Evolutionary conservation across 2,888 invertebrate species (phyloP).

Genomic region (Nowickia ferox): DNA sequence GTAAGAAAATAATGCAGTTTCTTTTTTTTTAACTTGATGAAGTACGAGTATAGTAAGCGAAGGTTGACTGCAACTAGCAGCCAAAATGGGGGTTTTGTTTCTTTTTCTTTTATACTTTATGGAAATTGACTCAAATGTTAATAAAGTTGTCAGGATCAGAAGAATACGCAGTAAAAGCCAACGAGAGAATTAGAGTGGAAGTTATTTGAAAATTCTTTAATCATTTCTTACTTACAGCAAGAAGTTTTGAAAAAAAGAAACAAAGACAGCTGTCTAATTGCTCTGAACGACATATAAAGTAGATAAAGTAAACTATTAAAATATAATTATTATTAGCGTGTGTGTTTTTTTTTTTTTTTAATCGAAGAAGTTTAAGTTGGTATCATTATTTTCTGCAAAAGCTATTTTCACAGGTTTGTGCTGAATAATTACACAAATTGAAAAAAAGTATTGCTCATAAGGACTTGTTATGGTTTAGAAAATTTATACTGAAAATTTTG

Average conservation of each 20-base stretch:
- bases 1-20: conserved; percentile 18
- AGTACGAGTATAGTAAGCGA: conserved; percentile 38
- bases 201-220: conserved; percentile 46
- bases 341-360: too few relatives aligned
- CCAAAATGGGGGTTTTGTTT: background rate
- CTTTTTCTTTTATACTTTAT: conserved; percentile 27
- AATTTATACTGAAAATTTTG: too few relatives aligned
- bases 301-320: too few relatives aligned
- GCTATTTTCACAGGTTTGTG: too few relatives aligned
- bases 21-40: conserved; percentile 28
- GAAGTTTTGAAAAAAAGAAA: background rate
- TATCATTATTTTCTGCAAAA: too few relatives aligned
- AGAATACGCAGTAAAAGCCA: background rate
- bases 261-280: background rate
- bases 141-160: conserved; percentile 29
- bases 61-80: conserved; percentile 30
- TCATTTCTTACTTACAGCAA: conserved; percentile 7
- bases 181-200: background rate
- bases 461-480: too few relatives aligned
- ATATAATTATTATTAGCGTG: too few relatives aligned
- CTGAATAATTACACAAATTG: too few relatives aligned
- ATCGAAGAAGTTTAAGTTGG: too few relatives aligned
- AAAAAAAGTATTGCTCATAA: too few relatives aligned
- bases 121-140: conserved; percentile 43
- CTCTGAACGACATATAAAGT: background rate